These are phyloP conservation scores for Hetaerina titia DNA, from an alignment of 2,888 invertebrate genomes.

Conservation along the genomic window DNA sequence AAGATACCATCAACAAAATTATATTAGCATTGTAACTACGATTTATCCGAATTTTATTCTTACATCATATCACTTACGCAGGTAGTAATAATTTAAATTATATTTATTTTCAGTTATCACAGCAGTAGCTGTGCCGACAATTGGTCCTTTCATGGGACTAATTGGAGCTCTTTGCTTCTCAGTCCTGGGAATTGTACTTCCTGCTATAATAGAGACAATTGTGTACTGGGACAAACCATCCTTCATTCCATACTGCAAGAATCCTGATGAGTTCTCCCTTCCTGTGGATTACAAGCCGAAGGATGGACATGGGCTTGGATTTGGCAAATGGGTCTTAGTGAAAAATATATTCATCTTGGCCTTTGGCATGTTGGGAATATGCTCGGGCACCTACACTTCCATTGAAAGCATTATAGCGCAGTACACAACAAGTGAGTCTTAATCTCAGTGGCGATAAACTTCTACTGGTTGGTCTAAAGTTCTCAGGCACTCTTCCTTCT, in stretches of 20 bases:
- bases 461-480: not conserved
- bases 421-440: conserved; percentile 71
- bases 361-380: conserved; percentile 89
- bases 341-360: conserved; percentile 88
- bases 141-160: conserved; percentile 93
- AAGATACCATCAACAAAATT: not conserved
- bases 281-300: conserved; percentile 33
- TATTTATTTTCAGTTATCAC: conserved; percentile 81
- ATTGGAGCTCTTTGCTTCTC: conserved; percentile 97
- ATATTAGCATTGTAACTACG: not conserved
- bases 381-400: conserved; percentile 88
- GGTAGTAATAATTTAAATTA: conserved; percentile 51
- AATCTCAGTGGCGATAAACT: not conserved
- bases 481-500: not conserved
- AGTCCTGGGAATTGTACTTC: conserved; percentile 92
- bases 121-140: conserved; percentile 92
- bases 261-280: conserved; percentile 40
- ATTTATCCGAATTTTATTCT: not conserved
- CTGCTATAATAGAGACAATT: conserved; percentile 90
- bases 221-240: conserved; percentile 87
- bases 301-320: conserved; percentile 80
- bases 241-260: conserved; percentile 22
- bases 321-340: conserved; percentile 85
- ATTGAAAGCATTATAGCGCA: conserved; percentile 80
- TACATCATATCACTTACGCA: not conserved